Conservation (phyloP, 1,140 invertebrate species). For the Archegozetes longisetosus region DNA sequence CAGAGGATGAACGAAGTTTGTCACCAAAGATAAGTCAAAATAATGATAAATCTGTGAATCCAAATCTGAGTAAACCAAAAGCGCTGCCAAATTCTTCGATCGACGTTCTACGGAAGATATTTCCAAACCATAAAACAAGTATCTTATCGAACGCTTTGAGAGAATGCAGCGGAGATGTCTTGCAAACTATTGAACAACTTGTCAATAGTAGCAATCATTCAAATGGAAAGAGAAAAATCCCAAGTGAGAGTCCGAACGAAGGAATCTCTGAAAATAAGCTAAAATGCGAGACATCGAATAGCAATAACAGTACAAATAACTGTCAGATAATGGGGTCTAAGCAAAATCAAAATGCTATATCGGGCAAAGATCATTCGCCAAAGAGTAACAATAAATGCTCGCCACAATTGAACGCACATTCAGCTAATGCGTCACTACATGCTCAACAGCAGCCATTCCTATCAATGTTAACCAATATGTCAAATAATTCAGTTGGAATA, state of each 20-base stretch:
- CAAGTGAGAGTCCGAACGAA: neutral
- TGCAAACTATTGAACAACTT: slow-evolving; percentile 9
- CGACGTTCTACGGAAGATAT: slow-evolving; percentile 7
- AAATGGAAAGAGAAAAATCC: neutral
- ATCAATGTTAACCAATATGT: neutral
- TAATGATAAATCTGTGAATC: neutral
- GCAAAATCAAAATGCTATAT: neutral
- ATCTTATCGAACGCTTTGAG: neutral
- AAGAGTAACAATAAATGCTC: neutral
- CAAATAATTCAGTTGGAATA: neutral
- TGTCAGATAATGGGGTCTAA: neutral
- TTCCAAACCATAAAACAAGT: slow-evolving; percentile 2
- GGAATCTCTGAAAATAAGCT: neutral
- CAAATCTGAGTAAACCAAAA: neutral
- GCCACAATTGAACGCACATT: neutral
- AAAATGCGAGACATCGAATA: no score
- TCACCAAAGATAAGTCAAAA: neutral
- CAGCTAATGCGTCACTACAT: neutral
- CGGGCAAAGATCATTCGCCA: neutral
- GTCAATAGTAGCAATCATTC: neutral
- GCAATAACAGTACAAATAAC: neutral
- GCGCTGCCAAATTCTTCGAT: neutral
- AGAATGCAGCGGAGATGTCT: neutral
- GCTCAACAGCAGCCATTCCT: neutral
- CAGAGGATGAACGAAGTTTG: neutral